Base-by-base conservation (phyloP, 1,140 invertebrate genomes). In the Neodiprion lecontei region DNA sequence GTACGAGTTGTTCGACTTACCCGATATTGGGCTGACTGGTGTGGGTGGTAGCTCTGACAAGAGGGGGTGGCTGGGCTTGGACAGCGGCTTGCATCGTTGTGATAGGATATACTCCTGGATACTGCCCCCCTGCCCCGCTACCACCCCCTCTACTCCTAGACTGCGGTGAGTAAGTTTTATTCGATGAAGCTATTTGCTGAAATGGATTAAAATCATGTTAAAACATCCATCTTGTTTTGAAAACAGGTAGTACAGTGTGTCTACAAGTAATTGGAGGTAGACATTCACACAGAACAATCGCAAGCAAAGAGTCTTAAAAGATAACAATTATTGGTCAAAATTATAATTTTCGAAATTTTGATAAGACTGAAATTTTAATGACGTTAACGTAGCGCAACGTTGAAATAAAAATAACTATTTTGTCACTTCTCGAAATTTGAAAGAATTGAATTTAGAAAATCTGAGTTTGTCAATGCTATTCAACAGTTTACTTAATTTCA, bases 31-130 rank as follows among this genome's bases (percentile, higher is more conserved):
- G 84, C 78, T 88, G 86, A 82, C 80, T 88, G 75, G 86, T 84
- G 77, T 89, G 84, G 72, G 82, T 85, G 50, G 89, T 88, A 71
- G 88, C 87, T 85, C 90, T 85, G 73, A 91, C 87, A 76, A 91
- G 86, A 81, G 90, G 90, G 74, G 89, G 88, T 81, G 90, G 90
- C 81, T 90, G 89, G 76, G 88, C 88, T 75, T 89, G 89, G 79
- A 82, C 83, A 75, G 88, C 85, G 75, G 83, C 79, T 77, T 86
- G 87, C 81, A 89, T 88, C 8, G 87, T 86, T 68, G 88, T 86
- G 72, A 87, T 85, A 40, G 89, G 84, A 77, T 88, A 88, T 75
- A 88, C 84, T 70, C 81, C 80, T 77, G 88, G 84, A 81, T 90
- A 90, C 70, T 86, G 84, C 68, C 84, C 78, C 80, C 87, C 84